These are phyloP conservation scores for Merops nubicus DNA, from an alignment of 2,113 vertebrate genomes.

Conservation along the genomic window DNA sequence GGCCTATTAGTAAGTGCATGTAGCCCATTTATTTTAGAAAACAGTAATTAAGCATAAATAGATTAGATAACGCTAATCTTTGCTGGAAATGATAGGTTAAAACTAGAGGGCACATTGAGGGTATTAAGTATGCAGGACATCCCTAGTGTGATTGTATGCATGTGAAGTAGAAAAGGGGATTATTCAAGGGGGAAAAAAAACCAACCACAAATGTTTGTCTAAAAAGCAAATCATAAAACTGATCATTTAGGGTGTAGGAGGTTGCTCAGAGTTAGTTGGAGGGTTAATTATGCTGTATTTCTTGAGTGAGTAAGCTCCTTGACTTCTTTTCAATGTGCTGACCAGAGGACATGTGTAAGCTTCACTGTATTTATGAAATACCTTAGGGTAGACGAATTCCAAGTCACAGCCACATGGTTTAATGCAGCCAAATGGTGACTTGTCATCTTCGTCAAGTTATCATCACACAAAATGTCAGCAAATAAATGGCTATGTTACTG, in stretches of 20 bases:
- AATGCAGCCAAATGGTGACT: not conserved
- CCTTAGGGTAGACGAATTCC: not conserved
- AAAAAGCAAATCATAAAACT: not conserved
- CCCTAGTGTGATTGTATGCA: not conserved
- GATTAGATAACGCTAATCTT: not conserved
- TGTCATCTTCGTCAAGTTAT: not conserved
- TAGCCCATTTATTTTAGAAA: not conserved
- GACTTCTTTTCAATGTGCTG: slow-evolving; percentile 36
- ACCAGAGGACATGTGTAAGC: slow-evolving; percentile 36
- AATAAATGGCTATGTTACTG: not conserved
- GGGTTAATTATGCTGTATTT: slow-evolving; percentile 9
- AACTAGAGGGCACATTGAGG: not conserved
- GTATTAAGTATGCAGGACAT: not conserved
- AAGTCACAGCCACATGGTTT: not conserved
- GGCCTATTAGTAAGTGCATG: not conserved
- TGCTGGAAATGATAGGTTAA: not conserved
- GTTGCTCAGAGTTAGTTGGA: not conserved
- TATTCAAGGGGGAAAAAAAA: not conserved
- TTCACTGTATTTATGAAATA: slow-evolving; percentile 52
- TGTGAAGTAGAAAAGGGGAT: not conserved
- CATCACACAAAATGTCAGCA: not conserved
- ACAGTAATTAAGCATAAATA: slow-evolving; percentile 22
- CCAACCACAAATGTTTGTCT: not conserved
- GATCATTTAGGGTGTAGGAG: not conserved
- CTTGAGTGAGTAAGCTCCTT: slow-evolving; percentile 43